Conservation (phyloP, 2,888 invertebrate genomes). For the Aphrophora alni region DNA sequence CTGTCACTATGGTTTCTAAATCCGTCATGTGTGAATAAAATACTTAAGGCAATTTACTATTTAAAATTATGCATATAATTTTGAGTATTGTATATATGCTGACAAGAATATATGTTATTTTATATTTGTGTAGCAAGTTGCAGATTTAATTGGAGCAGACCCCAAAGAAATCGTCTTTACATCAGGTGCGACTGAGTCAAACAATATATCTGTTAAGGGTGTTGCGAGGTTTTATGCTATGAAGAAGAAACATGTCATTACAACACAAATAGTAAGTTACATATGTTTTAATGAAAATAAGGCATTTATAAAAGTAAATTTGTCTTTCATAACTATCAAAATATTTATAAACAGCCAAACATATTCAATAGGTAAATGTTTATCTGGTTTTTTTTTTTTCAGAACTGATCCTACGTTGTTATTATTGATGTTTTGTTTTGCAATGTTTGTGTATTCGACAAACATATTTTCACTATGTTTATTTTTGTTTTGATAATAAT, state of each 20-base stretch:
- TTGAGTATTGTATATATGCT: too few species aligned
- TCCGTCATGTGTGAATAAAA: too few species aligned
- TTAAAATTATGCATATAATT: too few species aligned
- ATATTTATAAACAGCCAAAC: background rate
- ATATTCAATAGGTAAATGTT: background rate
- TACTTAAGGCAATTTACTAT: too few species aligned
- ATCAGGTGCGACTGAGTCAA: constrained; percentile 98
- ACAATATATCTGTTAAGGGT: constrained; percentile 97
- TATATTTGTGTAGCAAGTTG: constrained; percentile 70
- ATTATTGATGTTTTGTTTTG: too few species aligned
- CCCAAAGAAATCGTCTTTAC: constrained; percentile 98
- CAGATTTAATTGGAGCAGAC: constrained; percentile 89
- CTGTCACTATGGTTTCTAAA: too few species aligned
- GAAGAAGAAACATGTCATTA: constrained; percentile 94
- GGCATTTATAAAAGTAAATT: background rate
- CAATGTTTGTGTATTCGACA: too few species aligned
- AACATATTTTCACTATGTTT: too few species aligned
- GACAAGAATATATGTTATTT: background rate
- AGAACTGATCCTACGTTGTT: background rate
- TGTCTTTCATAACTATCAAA: background rate
- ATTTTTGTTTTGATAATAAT: too few species aligned
- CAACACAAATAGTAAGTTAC: constrained; percentile 88
- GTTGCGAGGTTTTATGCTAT: constrained; percentile 93
- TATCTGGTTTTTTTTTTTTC: background rate
- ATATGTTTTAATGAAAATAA: background rate